Conservation (phyloP, 2,888 invertebrate genomes). For the Trissolcus brochymenae region DNA sequence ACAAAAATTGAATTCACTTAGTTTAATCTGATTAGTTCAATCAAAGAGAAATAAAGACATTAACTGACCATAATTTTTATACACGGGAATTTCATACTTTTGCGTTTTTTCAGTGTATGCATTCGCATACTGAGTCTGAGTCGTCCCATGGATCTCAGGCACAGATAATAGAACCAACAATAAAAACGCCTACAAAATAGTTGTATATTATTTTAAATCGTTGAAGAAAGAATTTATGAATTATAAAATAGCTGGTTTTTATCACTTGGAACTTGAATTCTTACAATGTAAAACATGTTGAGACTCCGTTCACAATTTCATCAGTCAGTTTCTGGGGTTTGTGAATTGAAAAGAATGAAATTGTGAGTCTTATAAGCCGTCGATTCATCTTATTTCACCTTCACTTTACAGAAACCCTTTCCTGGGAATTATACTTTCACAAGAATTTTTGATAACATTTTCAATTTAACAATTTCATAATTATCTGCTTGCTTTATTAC, state of each 20-base stretch:
- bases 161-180: constrained; percentile 20
- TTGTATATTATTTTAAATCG: no score
- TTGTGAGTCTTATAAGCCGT: constrained; percentile 65
- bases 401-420: constrained; percentile 69
- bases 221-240: no score
- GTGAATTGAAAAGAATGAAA: constrained; percentile 66
- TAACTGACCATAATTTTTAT: constrained; percentile 68
- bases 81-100: constrained; percentile 70
- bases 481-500: constrained; percentile 12
- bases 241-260: no score
- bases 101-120: constrained; percentile 71
- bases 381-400: constrained; percentile 68
- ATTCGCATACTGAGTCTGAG: constrained; percentile 60
- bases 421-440: constrained; percentile 57
- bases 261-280: constrained; percentile 46
- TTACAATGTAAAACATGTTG: constrained; percentile 69
- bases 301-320: constrained; percentile 43
- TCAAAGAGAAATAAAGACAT: not conserved
- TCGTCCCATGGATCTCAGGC: constrained; percentile 58
- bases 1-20: not conserved
- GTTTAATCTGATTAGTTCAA: no score
- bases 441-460: constrained; percentile 47
- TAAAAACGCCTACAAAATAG: constrained; percentile 25
- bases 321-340: constrained; percentile 41
- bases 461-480: constrained; percentile 14